Base-by-base conservation (phyloP, 92 coral and sea anemone species). In the Bergia puertoricense region DNA sequence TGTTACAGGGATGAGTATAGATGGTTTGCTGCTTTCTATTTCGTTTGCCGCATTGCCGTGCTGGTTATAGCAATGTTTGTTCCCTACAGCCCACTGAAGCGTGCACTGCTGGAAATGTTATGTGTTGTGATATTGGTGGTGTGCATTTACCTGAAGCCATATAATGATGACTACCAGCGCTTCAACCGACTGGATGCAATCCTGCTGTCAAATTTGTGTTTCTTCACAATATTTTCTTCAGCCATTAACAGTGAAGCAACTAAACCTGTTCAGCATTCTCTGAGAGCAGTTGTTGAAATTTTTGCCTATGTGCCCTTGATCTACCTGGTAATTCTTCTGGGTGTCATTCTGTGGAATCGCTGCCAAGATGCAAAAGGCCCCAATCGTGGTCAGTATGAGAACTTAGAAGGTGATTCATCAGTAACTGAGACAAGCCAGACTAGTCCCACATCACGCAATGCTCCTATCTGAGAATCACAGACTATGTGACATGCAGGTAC, bases 21-120 rank as follows among this genome's bases (percentile, higher is more conserved):
- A 20, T 97, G 99, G 99, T 97, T 96, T 92, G 95, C 99, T 4
- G 98, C 95, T 20, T 97, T 91, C 80, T 97, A 97, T 78, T 95
- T 97, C 91, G 83, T 95, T 8, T 92, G 97, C 77, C 98, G 99
- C 18, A 88, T 95, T 82, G 89, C 74, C 82, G 88, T 97, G 39
- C 89, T 97, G 50, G 62, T 91, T 22, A 89, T 95, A 40, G 88
- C 94, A 18, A 85, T 94, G 88, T 88, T 81, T 82, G 82, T 91
- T 42, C 97, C 97, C 1, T 77, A 82, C 18, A 91, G 95, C 44
- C 95, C 97, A 0, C 85, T 97, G 41, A 92, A 91, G 85, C 88
- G 96, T 75, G 91, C 96, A 81, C 48, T 97, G 56, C 89, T 95
- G 67, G 96, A 97, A 79, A 93, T 91, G 54, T 89, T 89, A 16